Evolutionary conservation across 2,113 vertebrate genomes (phyloP).

Genomic region (Nanorana parkeri): DNA sequence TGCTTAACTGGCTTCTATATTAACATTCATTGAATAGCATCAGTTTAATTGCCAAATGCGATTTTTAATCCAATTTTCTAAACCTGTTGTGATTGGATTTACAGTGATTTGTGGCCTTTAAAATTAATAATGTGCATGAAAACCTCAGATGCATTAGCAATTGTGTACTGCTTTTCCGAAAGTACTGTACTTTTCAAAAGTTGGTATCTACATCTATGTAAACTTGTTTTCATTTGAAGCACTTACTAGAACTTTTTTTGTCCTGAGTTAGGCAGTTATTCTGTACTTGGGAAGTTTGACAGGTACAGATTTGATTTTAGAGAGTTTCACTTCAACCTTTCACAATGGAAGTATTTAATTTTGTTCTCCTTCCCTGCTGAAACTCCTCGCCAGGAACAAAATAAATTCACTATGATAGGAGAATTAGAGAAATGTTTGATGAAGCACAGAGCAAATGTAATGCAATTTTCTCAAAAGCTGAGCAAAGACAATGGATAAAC

Average conservation of each 20-base stretch:
- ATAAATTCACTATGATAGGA: constrained; percentile 42
- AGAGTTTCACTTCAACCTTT: not conserved
- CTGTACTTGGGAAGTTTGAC: constrained; percentile 5
- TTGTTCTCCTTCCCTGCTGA: constrained; percentile 27
- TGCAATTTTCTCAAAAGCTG: constrained; percentile 42
- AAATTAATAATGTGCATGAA: no score
- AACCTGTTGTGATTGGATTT: no score
- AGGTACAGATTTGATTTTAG: constrained; percentile 17
- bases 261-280: not conserved
- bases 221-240: no score
- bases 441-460: constrained; percentile 30
- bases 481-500: constrained; percentile 40
- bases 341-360: constrained; percentile 34
- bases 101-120: no score
- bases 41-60: no score
- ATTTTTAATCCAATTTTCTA: no score
- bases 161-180: no score
- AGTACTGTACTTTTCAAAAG: no score
- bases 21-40: no score
- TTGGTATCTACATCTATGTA: no score
- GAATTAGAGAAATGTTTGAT: constrained; percentile 50
- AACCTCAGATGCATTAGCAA: no score
- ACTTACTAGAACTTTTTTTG: not conserved
- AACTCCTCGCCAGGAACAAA: constrained; percentile 40
- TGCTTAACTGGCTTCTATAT: no score